A percentile compares a stretch with the other conserved stretches of the same genome.
Evolutionary conservation across 2,888 invertebrate species (phyloP).

Genomic region (Cataglyphis albicans): DNA sequence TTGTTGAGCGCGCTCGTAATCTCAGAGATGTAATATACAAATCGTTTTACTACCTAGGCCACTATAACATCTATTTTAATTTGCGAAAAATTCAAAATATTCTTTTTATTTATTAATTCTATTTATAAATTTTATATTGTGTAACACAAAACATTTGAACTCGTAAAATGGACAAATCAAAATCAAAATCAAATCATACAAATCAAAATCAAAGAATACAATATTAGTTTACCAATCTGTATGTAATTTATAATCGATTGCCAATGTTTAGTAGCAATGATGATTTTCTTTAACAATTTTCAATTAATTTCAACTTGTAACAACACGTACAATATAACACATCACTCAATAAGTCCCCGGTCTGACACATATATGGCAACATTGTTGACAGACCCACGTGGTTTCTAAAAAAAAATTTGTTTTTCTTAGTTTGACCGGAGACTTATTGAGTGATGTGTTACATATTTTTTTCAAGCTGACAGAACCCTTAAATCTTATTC

Average conservation of each 20-base stretch:
- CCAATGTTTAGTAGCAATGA: not conserved
- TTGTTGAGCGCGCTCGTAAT: conserved; percentile 5
- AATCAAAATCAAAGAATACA: not conserved
- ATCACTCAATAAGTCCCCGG: too few relatives aligned
- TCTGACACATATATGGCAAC: too few relatives aligned
- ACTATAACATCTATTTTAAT: not conserved
- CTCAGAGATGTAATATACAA: conserved; percentile 27
- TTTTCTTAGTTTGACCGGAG: too few relatives aligned
- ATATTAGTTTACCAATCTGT: not conserved
- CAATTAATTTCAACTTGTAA: not conserved
- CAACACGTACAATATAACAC: not conserved
- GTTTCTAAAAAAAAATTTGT: too few relatives aligned
- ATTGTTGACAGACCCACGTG: too few relatives aligned
- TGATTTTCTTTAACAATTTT: not conserved
- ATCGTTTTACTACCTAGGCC: conserved; percentile 32
- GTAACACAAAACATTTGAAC: not conserved
- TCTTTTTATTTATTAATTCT: not conserved
- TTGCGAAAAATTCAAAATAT: not conserved
- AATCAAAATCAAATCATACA: not conserved
- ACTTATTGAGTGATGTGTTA: too few relatives aligned
- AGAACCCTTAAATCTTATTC: not conserved
- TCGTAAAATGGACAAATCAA: not conserved
- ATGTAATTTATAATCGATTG: not conserved
- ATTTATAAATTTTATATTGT: not conserved
- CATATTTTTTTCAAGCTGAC: not conserved